phyloP scores from a whole-genome alignment of 1,140 invertebrate genomes.

The Zaprionus inermis region DNA sequence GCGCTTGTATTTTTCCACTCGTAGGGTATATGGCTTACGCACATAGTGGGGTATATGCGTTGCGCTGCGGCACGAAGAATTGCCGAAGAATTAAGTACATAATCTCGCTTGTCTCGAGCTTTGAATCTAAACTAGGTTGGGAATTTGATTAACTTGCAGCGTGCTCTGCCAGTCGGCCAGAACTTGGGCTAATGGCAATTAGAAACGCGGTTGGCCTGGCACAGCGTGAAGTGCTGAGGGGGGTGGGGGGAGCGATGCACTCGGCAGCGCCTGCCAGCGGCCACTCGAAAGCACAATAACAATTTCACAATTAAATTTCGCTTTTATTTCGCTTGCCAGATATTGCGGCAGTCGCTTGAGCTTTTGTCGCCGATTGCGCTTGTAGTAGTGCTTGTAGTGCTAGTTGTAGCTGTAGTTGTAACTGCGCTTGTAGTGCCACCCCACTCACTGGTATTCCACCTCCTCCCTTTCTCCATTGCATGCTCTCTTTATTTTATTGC shows the following conservation, averaged over 20 bases:
- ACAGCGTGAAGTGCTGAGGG: neutral
- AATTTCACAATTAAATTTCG: conserved; percentile 80
- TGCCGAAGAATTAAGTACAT: neutral
- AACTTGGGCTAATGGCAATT: conserved; percentile 48
- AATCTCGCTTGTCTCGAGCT: neutral
- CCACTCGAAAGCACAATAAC: conserved; percentile 65
- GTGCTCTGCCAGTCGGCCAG: neutral
- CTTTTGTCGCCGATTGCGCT: conserved; percentile 35
- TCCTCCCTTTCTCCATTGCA: conserved; percentile 15
- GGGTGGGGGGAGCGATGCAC: neutral
- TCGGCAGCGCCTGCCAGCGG: conserved; percentile 12
- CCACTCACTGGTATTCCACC: neutral
- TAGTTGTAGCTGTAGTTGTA: conserved; percentile 23
- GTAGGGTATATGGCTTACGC: neutral
- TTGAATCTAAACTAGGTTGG: neutral
- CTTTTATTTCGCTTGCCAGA: conserved; percentile 68
- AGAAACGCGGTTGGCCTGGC: conserved; percentile 37
- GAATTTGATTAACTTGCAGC: conserved; percentile 59
- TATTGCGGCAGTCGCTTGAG: conserved; percentile 53
- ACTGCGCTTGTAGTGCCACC: conserved; percentile 26
- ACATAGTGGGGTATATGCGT: conserved; percentile 1
- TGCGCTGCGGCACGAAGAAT: neutral
- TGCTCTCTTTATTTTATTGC: conserved; percentile 80
- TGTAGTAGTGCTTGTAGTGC: conserved; percentile 32
- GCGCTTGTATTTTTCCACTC: neutral